Conservation (phyloP, 2,888 invertebrate species). For the Meteorus colon region DNA sequence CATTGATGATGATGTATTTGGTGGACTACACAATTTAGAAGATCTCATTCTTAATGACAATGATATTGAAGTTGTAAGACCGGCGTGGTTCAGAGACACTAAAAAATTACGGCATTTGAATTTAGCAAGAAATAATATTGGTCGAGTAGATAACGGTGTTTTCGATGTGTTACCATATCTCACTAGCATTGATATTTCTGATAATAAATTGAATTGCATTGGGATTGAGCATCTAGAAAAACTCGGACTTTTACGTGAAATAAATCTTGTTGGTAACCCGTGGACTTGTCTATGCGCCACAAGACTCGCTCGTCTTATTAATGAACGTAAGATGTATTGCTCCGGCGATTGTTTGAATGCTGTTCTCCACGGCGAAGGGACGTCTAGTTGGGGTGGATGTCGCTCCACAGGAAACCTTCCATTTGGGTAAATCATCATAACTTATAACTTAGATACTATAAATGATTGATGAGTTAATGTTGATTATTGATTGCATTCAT, state of each 20-base stretch:
- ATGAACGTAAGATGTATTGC: conserved; percentile 54
- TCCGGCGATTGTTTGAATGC: conserved; percentile 48
- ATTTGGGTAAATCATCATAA: conserved; percentile 23
- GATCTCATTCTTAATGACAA: conserved; percentile 56
- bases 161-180: conserved; percentile 56
- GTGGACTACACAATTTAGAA: conserved; percentile 54
- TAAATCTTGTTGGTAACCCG: conserved; percentile 58
- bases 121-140: conserved; percentile 59
- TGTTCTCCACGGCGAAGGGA: conserved; percentile 37
- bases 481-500: conserved; percentile 21
- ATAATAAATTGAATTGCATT: conserved; percentile 62
- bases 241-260: conserved; percentile 48
- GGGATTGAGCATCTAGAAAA: conserved; percentile 56
- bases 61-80: conserved; percentile 52
- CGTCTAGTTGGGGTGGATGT: conserved; percentile 44
- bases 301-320: conserved; percentile 55
- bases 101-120: conserved; percentile 53
- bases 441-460: not conserved
- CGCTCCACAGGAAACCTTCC: conserved; percentile 23
- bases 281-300: conserved; percentile 62
- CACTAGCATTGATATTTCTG: conserved; percentile 53
- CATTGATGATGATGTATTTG: conserved; percentile 57
- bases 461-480: not conserved
- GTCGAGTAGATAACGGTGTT: conserved; percentile 56
- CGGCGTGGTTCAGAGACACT: conserved; percentile 52